These are phyloP conservation scores for Lepidurus packardi DNA, from an alignment of 1,140 invertebrate genomes.

Conservation along the genomic window DNA sequence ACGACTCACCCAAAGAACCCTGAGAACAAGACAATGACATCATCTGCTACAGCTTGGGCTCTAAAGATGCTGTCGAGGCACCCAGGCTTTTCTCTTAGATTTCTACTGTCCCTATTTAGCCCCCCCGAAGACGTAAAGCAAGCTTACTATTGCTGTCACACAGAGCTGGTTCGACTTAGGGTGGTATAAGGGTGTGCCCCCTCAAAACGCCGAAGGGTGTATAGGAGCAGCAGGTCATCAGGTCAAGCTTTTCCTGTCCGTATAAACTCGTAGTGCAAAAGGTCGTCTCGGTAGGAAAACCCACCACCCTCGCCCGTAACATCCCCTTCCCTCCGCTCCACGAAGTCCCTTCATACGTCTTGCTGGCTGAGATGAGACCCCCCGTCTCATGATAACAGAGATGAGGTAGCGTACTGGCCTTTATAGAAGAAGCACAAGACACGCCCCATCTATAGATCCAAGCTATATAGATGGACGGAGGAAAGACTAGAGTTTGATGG, in stretches of 20 bases:
- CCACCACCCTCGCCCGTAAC: too few species aligned
- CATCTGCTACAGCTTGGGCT: conserved; percentile 12
- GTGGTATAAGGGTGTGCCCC: too few species aligned
- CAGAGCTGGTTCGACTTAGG: not conserved
- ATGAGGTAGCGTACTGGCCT: not conserved
- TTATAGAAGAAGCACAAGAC: not conserved
- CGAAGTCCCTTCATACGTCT: too few species aligned
- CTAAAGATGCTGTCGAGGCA: not conserved
- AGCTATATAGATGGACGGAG: not conserved
- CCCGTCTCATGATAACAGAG: not conserved
- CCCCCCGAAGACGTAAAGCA: not conserved
- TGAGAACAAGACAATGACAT: conserved; percentile 8
- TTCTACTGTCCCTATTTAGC: conserved; percentile 7
- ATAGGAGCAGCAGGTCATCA: not conserved
- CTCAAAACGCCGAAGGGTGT: too few species aligned
- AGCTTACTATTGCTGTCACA: not conserved
- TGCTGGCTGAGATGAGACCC: too few species aligned
- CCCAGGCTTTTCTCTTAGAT: not conserved
- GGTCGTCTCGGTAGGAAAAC: not conserved
- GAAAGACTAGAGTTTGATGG: conserved; percentile 6
- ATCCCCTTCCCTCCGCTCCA: too few species aligned
- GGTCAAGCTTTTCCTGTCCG: not conserved
- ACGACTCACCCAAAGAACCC: not conserved
- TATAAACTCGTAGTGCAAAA: not conserved
- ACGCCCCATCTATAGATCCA: not conserved